These are phyloP conservation scores for Drosophila mojavensis DNA, from an alignment of 1,140 invertebrate genomes.

Conservation along the genomic window DNA sequence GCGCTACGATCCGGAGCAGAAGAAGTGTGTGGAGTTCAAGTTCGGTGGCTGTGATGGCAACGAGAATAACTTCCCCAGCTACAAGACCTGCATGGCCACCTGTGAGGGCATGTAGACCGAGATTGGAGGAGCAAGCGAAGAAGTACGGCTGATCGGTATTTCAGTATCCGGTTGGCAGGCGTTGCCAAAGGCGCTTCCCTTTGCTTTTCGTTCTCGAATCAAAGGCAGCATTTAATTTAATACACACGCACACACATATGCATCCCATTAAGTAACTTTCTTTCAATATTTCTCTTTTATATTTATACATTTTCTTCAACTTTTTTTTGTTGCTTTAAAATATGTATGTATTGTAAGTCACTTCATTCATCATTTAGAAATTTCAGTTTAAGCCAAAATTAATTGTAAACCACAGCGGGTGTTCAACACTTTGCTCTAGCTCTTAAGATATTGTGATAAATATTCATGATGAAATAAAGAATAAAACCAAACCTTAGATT, in stretches of 20 bases:
- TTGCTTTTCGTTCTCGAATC: conserved; percentile 51
- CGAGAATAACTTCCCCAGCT: conserved; percentile 87
- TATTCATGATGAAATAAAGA: conserved; percentile 62
- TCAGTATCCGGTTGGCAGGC: conserved; percentile 36
- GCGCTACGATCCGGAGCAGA: conserved; percentile 85
- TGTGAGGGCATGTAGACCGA: conserved; percentile 84
- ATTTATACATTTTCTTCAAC: conserved; percentile 66
- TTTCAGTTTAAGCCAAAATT: background rate
- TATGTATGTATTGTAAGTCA: conserved; percentile 11
- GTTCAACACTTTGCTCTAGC: conserved; percentile 57
- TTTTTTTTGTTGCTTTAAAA: background rate
- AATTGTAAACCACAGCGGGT: conserved; percentile 22
- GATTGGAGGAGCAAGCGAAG: background rate
- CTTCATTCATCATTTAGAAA: conserved; percentile 58
- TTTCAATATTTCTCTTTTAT: conserved; percentile 61
- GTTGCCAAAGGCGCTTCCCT: conserved; percentile 76
- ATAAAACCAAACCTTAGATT: conserved; percentile 16
- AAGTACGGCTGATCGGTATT: conserved; percentile 40
- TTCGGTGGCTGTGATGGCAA: conserved; percentile 89
- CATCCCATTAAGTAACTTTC: conserved; percentile 45
- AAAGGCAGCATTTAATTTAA: conserved; percentile 74
- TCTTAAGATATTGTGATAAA: conserved; percentile 76
- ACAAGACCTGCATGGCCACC: conserved; percentile 85
- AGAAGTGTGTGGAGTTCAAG: conserved; percentile 86
- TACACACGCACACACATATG: conserved; percentile 2